Evolutionary conservation across 92 coral and sea anemone species (phyloP).

Genomic region (Palythoa heliodiscus): DNA sequence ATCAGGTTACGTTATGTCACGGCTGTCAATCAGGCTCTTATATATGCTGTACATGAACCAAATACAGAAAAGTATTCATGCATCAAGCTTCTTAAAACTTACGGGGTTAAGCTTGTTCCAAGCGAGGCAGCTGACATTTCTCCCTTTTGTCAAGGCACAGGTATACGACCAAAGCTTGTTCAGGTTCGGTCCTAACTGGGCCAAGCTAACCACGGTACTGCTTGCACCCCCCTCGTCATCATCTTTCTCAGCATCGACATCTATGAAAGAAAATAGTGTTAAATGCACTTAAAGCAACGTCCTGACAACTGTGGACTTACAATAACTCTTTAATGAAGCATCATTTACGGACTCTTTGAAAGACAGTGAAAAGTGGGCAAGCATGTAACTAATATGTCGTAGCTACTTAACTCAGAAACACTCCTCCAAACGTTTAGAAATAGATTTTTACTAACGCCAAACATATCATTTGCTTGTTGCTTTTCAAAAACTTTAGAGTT

Average conservation of each 20-base stretch:
- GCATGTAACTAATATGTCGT: no score
- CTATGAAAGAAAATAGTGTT: slow-evolving; percentile 36
- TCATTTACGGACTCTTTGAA: no score
- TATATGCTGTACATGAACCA: neutral
- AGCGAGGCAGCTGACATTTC: slow-evolving; percentile 95
- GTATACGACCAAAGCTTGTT: slow-evolving; percentile 94
- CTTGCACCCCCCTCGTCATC: slow-evolving; percentile 66
- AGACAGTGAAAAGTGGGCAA: neutral
- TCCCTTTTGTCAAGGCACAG: slow-evolving; percentile 86
- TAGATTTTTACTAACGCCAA: no score
- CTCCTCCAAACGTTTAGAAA: no score
- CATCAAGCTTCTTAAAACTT: slow-evolving; percentile 30
- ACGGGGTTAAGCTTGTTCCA: slow-evolving; percentile 97
- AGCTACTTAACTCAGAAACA: no score
- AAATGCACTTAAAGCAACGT: neutral
- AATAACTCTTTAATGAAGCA: no score
- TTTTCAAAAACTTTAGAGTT: no score
- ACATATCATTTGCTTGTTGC: no score
- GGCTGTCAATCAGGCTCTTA: no score
- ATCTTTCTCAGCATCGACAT: slow-evolving; percentile 81
- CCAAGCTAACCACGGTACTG: slow-evolving; percentile 70
- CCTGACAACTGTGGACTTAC: no score
- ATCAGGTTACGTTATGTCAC: no score
- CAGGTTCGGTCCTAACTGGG: slow-evolving; percentile 94
- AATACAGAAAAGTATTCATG: neutral